Base-by-base conservation (phyloP, 2,113 vertebrate species). In the Takifugu flavidus region DNA sequence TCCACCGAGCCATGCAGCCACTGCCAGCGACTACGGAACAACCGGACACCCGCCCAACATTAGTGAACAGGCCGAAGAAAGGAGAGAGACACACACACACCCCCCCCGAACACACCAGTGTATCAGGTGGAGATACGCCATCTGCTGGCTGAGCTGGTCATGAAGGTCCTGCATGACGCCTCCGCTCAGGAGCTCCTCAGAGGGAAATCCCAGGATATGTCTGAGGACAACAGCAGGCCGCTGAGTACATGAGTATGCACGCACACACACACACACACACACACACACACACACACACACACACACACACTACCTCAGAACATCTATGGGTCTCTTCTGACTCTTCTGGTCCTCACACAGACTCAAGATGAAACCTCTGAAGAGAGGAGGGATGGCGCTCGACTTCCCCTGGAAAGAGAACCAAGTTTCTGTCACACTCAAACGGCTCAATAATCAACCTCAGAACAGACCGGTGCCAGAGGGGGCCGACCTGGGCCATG, bases 101-200 rank as follows among this genome's bases (percentile, higher is more conserved):
- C 26, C 51, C 6, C 1, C 27, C 28, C n/a, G n/a, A n/a, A 39
- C 62, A 20, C 46, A 98, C 96, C 96, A 95, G 86, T 96, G 94
- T 11, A 95, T 85, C 49, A 98, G 93, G 88, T 95, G 96, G 15
- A 99, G 88, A 82, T 92, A 94, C 0, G 95, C 90, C 59, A 87
- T 91, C 89, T 98, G 96, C 67, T 89, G 88, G 52, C 75, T 80
- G 49, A 91, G 70, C 53, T 92, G 91, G 65, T 93, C 90, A 70
- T 91, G 89, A 57, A 93, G 87, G 50, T 93, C 80, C 51, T 88
- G 95, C 76, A 92, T 83, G 62, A 90, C 67, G 13, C 89, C 88
- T 2, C 91, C 85, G 65, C 70, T 81, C 72, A 93, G 92, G 45
- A 95, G 86, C 74, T 92, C 87, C 26, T 90, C 89, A 51, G 89